Conservation (phyloP, 2,113 vertebrate species). For the Epinephelus cyanopodus region DNA sequence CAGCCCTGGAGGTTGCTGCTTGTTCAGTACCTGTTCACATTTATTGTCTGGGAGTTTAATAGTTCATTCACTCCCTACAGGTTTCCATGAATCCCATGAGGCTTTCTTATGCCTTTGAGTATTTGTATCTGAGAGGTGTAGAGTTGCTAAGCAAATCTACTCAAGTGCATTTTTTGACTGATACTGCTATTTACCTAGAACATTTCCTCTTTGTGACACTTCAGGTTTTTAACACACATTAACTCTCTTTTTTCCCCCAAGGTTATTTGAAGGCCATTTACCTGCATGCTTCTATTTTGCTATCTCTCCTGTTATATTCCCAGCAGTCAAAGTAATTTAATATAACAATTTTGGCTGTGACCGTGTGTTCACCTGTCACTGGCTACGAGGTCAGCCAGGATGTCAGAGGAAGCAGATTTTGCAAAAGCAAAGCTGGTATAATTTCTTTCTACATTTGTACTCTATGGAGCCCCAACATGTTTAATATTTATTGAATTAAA, state of each 20-base stretch:
- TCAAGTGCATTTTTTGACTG: no score
- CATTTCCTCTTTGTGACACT: no score
- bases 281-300: background rate
- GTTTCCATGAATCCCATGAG: no score
- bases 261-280: conserved; percentile 21
- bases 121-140: no score
- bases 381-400: conserved; percentile 23
- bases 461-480: background rate
- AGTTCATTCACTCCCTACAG: no score
- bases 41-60: no score
- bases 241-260: background rate
- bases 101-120: no score
- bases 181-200: no score
- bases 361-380: conserved; percentile 20
- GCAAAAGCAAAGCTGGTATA: background rate
- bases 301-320: background rate
- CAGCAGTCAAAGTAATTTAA: background rate
- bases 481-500: background rate
- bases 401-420: background rate
- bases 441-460: background rate
- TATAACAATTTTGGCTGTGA: background rate
- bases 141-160: no score
- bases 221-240: no score
- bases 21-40: no score
- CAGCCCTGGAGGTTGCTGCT: no score